Evolutionary conservation across 2,797 vertebrate species (phyloP).

Genomic region (Pterois miles): DNA sequence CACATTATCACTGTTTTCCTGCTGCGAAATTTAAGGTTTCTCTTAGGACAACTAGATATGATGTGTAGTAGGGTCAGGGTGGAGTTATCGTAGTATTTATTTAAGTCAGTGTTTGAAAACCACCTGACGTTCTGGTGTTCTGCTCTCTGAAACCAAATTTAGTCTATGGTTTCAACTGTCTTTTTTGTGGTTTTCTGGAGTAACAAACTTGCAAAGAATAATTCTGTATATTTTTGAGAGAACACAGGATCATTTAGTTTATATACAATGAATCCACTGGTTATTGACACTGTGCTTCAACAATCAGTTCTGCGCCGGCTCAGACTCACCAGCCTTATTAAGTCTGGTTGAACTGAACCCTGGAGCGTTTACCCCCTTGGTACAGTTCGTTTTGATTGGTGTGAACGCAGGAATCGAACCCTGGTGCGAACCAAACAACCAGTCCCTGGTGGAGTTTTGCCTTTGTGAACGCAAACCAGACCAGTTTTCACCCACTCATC

Average conservation of each 20-base stretch:
- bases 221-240: neutral
- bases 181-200: neutral
- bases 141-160: neutral
- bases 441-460: too few species aligned
- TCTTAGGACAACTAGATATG: neutral
- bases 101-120: neutral
- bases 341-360: too few species aligned
- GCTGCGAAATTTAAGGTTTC: neutral
- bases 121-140: neutral
- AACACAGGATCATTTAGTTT: accelerated
- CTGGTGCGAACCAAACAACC: too few species aligned
- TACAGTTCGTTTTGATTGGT: too few species aligned
- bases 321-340: too few species aligned
- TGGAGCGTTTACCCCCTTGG: too few species aligned
- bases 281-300: too few species aligned
- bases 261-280: neutral
- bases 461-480: too few species aligned
- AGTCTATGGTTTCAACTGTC: neutral
- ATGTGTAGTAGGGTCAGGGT: neutral
- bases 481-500: too few species aligned
- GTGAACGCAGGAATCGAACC: too few species aligned
- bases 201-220: neutral
- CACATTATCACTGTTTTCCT: neutral
- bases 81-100: neutral
- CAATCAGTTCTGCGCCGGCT: too few species aligned